Conservation (phyloP, 2,888 invertebrate genomes). For the Tromatobia lineatoria region DNA sequence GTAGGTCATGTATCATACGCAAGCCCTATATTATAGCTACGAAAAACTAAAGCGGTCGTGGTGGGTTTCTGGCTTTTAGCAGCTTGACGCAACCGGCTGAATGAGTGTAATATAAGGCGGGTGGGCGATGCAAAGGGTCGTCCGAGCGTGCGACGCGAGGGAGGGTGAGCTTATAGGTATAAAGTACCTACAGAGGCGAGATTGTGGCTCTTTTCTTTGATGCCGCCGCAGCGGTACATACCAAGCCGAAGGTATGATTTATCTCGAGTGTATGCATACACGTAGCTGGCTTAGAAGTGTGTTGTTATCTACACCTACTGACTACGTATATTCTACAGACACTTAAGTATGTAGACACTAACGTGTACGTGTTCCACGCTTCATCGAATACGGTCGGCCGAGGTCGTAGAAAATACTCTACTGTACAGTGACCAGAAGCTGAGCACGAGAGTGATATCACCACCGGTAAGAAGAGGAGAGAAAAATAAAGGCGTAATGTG, state of each 20-base stretch:
- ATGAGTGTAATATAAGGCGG: neutral
- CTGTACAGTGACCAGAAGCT: constrained; percentile 21
- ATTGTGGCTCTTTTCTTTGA: constrained; percentile 15
- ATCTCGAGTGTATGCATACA: neutral
- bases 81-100: neutral
- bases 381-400: constrained; percentile 36
- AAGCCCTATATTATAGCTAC: neutral
- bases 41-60: neutral
- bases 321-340: neutral
- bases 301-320: constrained; percentile 23
- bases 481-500: neutral
- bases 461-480: neutral
- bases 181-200: neutral
- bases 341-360: neutral
- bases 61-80: constrained; percentile 15
- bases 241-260: neutral
- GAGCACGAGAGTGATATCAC: constrained; percentile 7
- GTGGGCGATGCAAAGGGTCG: neutral
- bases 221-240: neutral
- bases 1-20: neutral
- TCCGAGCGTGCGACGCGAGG: constrained; percentile 13
- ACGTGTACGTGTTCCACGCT: constrained; percentile 17
- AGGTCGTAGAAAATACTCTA: constrained; percentile 48
- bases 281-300: constrained; percentile 4
- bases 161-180: constrained; percentile 18